Evolutionary conservation across 2,888 invertebrate species (phyloP), one percentile per base, ranked within the genome.

Genomic region (Dilophus febrilis): DNA sequence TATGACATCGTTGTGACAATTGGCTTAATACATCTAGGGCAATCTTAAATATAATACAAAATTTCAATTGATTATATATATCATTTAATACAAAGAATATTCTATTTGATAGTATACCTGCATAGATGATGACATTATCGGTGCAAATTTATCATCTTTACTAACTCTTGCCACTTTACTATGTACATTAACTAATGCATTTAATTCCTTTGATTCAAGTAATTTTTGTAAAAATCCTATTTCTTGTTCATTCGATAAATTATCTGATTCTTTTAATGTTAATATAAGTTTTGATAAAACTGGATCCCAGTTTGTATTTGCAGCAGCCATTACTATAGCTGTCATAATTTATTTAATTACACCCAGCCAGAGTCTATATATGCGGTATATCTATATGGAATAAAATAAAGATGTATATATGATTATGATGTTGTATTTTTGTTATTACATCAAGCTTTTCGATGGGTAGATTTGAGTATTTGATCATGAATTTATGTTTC

Each of bases 131-230:
- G 87, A 87, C 7, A 88, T 66, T 37, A 85, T 68, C 0, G 88
- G 87, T 53, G 79, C 83, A 54, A 85, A 77, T 51, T 80, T 79
- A 52, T 86, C 85, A 67, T 85, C 84, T 53, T 81, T 78, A 40
- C 81, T 79, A 64, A 82, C 82, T 50, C 77, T 80, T 43, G 81
- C 71, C 51, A 87, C 86, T 64, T 84, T 85, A 57, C 87, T 87
- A 59, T 90, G 88, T 44, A 88, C 87, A 64, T 86, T 84, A 22
- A 90, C 86, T 49, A 91, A 67, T 27, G 90, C 88, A 64, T 88
- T 83, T 2, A 91, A 70, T 57, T 88, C 85, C 59, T 81, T 84
- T 6, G 86, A 87, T 58, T 83, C 83, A 37, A 91, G 66, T 37
- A 90, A 65, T 48, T 81, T 81, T 61, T 78, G 83, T 11, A 90